Evolutionary conservation across 1,140 invertebrate genomes (phyloP).

Genomic region (Hirudo medicinalis): DNA sequence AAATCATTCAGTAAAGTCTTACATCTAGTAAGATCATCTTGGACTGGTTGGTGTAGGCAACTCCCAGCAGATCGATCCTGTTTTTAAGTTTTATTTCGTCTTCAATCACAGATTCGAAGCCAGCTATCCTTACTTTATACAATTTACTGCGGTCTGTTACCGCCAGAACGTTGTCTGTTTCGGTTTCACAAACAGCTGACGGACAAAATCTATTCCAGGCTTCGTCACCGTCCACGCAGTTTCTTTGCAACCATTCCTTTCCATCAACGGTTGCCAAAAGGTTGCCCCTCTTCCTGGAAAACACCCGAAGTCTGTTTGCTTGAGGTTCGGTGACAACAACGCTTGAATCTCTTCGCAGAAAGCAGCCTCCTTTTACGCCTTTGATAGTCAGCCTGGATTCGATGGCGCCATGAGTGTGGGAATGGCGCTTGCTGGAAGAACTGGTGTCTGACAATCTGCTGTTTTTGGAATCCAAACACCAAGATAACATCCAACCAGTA

Average conservation of each 20-base stretch:
- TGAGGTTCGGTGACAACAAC: neutral
- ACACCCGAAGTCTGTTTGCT: slow-evolving; percentile 2
- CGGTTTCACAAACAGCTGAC: neutral
- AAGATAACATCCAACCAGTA: neutral
- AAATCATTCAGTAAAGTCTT: too few species aligned
- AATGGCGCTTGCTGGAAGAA: neutral
- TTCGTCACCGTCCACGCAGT: neutral
- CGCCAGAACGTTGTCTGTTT: neutral
- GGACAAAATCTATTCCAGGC: neutral
- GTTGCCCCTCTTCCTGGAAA: neutral
- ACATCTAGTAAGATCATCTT: too few species aligned
- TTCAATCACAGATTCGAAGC: neutral
- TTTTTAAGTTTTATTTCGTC: neutral
- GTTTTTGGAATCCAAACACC: neutral
- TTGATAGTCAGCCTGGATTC: neutral
- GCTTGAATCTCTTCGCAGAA: neutral
- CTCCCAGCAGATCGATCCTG: too few species aligned
- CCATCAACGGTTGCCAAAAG: neutral
- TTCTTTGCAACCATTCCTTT: neutral
- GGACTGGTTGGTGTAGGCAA: too few species aligned
- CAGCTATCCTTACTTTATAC: neutral
- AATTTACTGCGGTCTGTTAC: neutral
- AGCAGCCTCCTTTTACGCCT: neutral
- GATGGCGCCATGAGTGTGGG: neutral
- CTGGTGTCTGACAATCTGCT: neutral